Base-by-base conservation (phyloP, 2,113 vertebrate genomes). In the Python bivittatus region DNA sequence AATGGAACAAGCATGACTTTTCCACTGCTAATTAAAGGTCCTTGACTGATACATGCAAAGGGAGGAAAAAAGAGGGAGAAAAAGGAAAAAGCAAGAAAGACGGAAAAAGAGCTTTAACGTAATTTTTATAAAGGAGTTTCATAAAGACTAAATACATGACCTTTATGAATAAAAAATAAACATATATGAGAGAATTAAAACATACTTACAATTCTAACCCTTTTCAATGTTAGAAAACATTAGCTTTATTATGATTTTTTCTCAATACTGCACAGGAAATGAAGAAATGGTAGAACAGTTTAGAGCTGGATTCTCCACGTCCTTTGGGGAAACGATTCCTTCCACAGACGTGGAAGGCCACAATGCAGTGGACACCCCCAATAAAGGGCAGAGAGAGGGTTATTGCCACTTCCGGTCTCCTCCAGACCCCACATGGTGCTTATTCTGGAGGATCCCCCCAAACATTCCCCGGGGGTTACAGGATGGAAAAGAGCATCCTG, bases 1-100 rank as follows among this genome's bases (percentile, higher is more conserved):
- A 98, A 97, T 61, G 98, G 98, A 97, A 99, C 97, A 96, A 99
- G 99, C 94, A 98, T 98, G 97, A 99, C 98, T 97, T 97, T 98
- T 93, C 97, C 98, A 97, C 96, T 97, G 98, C 93, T 98, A 97
- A 89, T 98, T 98, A 97, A 97, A 94, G 94, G 93, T 95, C 96
- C 97, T 98, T 97, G 96, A 94, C 96, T 97, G 95, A 93, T 56
- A 90, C 89, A 96, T 90, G 7, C 33, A 94, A 58, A 85, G 92
- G 2, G 95, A 90, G 93, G 92, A 42, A 96, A 95, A 95, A 79
- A 92, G 91, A 92, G 94, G 96, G 68, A n/a, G 15, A 92, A 94
- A 88, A 91, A 94, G 93, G 95, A 2, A 92, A 94, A 29, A 88
- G 85, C 88, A 93, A 54, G 88, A 68, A 92, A 94, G 97, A 96